phyloP scores from a whole-genome alignment of 2,797 vertebrate species.

The Tympanoctomys barrerae region DNA sequence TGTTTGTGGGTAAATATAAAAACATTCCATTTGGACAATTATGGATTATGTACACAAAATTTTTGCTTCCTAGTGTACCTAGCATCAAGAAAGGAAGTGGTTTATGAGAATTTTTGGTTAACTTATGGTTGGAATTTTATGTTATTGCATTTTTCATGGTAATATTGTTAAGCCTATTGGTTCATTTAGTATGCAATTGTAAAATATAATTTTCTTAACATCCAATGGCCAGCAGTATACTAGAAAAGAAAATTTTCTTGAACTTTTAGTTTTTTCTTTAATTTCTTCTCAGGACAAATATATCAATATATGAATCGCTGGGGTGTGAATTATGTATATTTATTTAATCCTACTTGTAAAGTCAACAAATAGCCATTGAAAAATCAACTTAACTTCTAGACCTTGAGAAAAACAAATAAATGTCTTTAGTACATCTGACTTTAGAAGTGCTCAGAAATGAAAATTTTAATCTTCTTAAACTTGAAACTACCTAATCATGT shows the following conservation, averaged over 20 bases:
- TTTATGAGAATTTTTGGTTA: not conserved
- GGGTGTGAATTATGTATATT: not conserved
- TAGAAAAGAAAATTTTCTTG: not conserved
- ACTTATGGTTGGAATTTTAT: not conserved
- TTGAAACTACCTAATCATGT: constrained; percentile 65
- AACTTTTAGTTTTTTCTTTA: not conserved
- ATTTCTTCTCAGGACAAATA: not conserved
- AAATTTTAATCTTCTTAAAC: constrained; percentile 68
- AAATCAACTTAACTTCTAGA: not conserved
- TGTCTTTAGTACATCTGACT: not conserved
- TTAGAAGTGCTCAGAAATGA: constrained; percentile 51
- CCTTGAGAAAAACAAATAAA: not conserved
- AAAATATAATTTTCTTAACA: not conserved
- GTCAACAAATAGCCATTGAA: not conserved
- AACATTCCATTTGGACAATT: not conserved
- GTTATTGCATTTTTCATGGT: not conserved
- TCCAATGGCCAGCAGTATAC: not conserved
- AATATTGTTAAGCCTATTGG: not conserved
- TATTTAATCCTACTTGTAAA: not conserved
- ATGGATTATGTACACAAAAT: not conserved
- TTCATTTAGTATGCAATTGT: not conserved
- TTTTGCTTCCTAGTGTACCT: not conserved
- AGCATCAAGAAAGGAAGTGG: not conserved
- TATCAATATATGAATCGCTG: not conserved
- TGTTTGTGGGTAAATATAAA: constrained; percentile 36